Evolutionary conservation across 92 coral and sea anemone species (phyloP), one percentile per base, ranked within the genome.

Genomic region (Phenganax stokvisi): DNA sequence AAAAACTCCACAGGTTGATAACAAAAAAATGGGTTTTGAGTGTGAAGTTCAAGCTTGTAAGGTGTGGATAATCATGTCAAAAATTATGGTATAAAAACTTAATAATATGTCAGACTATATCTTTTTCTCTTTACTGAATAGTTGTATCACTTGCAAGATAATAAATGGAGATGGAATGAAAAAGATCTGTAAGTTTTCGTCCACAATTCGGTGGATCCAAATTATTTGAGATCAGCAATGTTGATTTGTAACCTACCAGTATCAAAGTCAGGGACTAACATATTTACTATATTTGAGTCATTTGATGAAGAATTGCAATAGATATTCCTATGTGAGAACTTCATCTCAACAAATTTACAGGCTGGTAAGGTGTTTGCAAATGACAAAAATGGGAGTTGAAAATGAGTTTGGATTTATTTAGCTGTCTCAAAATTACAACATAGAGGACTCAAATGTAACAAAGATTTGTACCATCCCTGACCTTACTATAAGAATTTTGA

Each of bases 31-130:
- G 89, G 89, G 96, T 16, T 76, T 90, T 62, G 87, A 91, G 78
- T 94, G 97, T 88, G 97, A 94, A 31, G 90, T 90, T 71, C 80
- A 92, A 76, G 98, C 97, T 53, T 87, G 93, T 68, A 94, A 92
- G 98, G 98, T 94, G 85, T 10, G 20, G 1, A 17, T 3, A 57
- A 1, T 3, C 20, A 52, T 29, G 2, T 0, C 2, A 4, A 57
- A 20, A 67, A 47, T 28, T 61, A 0, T 62, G n/a, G 71, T 25
- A 62, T 84, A 55, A 20, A 15, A 59, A 25, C 60, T 37, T 84
- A 25, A 6, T 13, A 13, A 13, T 53, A 6, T 53, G 31, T 31
- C 54, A 16, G 7, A 1, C 30, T 29, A 20, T n/a, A 15, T 52
- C 83, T 20, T 52, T 12, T 57, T 62, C 52, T 72, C 20, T 52